Conservation (phyloP, 1,140 invertebrate genomes). For the Drosophila bocki region DNA sequence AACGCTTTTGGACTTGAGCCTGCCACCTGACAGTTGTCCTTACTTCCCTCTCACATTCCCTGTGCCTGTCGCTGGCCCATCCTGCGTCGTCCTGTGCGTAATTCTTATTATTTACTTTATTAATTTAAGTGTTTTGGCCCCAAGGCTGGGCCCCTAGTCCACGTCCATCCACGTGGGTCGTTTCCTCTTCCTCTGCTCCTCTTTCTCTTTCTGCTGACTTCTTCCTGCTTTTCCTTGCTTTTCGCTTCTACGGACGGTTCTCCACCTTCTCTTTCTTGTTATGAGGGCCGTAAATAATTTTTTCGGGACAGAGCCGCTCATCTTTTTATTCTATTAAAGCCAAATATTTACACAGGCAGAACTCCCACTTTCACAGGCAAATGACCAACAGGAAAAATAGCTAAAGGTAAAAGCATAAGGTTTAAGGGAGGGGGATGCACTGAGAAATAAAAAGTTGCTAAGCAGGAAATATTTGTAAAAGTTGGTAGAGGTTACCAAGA, state of each 20-base stretch:
- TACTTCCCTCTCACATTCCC: not conserved
- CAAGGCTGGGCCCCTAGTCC: constrained; percentile 35
- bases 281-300: constrained; percentile 60
- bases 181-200: not conserved
- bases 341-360: constrained; percentile 74
- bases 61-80: not conserved
- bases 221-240: constrained; percentile 16
- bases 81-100: constrained; percentile 48
- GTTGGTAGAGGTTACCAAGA: not conserved
- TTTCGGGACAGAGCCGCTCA: constrained; percentile 53
- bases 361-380: constrained; percentile 42
- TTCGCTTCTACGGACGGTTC: not conserved
- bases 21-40: constrained; percentile 47
- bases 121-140: constrained; percentile 81
- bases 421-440: constrained; percentile 1
- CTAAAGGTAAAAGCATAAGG: constrained; percentile 25
- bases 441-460: not conserved
- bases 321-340: constrained; percentile 83
- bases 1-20: constrained; percentile 39
- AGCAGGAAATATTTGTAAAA: too few relatives aligned
- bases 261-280: constrained; percentile 4
- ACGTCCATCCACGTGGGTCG: constrained; percentile 3
- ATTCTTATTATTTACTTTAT: constrained; percentile 83
- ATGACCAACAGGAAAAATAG: constrained; percentile 41
- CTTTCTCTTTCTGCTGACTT: not conserved